Percentiles rank a stretch among this genome's conserved stretches.
Evolutionary conservation across 1,140 invertebrate genomes (phyloP).

Genomic region (Mercenaria mercenaria): DNA sequence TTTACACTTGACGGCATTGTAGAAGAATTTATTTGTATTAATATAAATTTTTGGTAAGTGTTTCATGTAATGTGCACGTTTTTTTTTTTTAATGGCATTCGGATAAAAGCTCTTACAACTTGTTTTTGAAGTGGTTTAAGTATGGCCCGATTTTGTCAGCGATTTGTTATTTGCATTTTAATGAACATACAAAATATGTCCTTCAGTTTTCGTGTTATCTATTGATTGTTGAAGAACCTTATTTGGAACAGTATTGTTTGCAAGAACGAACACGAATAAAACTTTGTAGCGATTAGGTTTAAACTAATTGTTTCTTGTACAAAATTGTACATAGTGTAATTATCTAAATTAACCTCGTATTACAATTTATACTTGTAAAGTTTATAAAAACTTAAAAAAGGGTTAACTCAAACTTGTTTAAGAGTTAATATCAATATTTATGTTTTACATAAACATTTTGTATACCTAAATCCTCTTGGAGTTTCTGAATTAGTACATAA

Average conservation of each 20-base stretch:
- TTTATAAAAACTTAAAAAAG: no score
- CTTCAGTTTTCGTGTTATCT: background rate
- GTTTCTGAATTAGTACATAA: background rate
- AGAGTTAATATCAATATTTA: slow-evolving; percentile 1
- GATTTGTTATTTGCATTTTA: slow-evolving; percentile 2
- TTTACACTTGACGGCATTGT: background rate
- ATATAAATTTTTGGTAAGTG: background rate
- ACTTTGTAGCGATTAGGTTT: background rate
- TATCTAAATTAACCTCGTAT: background rate
- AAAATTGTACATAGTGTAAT: background rate
- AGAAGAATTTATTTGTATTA: background rate
- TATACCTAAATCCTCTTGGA: background rate
- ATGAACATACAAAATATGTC: background rate
- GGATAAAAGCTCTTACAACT: no score
- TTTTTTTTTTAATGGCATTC: background rate
- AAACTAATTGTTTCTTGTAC: background rate
- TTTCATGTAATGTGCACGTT: no score
- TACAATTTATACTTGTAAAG: background rate
- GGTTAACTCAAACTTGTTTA: no score
- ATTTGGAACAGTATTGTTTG: slow-evolving; percentile 1
- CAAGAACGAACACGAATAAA: slow-evolving; percentile 25
- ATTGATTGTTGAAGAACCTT: background rate
- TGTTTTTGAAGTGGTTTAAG: background rate
- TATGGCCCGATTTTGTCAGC: background rate
- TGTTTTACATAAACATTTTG: background rate